Conservation (phyloP, 2,797 vertebrate genomes). For the Morelia viridis region DNA sequence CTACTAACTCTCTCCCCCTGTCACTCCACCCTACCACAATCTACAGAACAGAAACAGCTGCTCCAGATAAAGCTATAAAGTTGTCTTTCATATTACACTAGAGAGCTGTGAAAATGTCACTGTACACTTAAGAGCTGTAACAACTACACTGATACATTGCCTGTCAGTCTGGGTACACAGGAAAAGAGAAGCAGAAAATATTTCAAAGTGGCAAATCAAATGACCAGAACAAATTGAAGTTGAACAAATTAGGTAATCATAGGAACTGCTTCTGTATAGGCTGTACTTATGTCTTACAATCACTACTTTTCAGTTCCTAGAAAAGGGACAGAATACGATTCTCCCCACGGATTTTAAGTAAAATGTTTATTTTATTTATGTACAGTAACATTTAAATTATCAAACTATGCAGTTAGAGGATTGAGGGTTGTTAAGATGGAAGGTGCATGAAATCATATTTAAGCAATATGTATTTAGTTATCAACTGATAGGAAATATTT, state of each 20-base stretch:
- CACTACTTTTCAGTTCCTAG: background rate
- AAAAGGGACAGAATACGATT: constrained; percentile 3
- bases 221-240: constrained; percentile 33
- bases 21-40: background rate
- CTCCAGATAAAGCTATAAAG: constrained; percentile 52
- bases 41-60: constrained; percentile 58
- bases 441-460: background rate
- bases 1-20: background rate
- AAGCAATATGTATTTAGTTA: background rate
- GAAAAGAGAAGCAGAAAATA: constrained; percentile 18
- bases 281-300: background rate
- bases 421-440: background rate
- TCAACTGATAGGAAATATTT: background rate
- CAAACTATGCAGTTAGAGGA: background rate
- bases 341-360: background rate
- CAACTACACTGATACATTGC: constrained; percentile 27
- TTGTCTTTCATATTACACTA: constrained; percentile 39
- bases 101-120: constrained; percentile 39
- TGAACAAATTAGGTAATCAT: constrained; percentile 5
- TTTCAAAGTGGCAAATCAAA: constrained; percentile 1
- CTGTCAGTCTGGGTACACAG: background rate
- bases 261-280: background rate
- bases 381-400: background rate
- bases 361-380: background rate
- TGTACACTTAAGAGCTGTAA: constrained; percentile 19